Percentiles rank a stretch among this genome's conserved stretches.
Evolutionary conservation across 1,140 invertebrate species (phyloP).

Genomic region (Platyura marginata): DNA sequence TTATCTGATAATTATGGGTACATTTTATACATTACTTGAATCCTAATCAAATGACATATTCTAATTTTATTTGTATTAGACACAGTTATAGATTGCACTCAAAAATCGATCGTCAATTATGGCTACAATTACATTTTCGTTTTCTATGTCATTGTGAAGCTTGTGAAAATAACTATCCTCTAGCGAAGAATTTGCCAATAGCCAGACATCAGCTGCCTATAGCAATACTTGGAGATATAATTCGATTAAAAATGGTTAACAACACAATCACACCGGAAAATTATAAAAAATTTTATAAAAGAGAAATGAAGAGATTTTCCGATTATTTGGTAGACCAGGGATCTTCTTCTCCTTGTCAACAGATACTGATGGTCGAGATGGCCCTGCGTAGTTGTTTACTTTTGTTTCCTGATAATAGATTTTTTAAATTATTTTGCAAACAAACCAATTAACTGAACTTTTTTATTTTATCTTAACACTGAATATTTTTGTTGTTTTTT

Average conservation of each 20-base stretch:
- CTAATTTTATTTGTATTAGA: conserved; percentile 23
- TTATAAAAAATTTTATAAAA: conserved; percentile 27
- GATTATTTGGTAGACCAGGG: no score
- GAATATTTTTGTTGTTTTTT: no score
- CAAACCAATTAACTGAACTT: no score
- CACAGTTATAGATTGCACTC: not conserved
- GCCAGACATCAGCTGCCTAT: conserved; percentile 12
- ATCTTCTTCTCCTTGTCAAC: no score
- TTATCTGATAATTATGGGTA: conserved; percentile 50
- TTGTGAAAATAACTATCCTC: conserved; percentile 56
- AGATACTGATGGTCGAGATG: no score
- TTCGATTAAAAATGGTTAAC: conserved; percentile 28
- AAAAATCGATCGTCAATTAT: not conserved
- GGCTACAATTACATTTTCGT: conserved; percentile 65
- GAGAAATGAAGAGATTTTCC: conserved; percentile 26
- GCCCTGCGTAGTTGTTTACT: no score
- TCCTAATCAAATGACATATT: conserved; percentile 5
- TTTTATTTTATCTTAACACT: no score
- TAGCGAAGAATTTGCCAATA: conserved; percentile 32
- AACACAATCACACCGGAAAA: conserved; percentile 23
- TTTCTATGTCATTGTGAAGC: conserved; percentile 68
- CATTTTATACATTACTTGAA: conserved; percentile 17
- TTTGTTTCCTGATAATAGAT: no score
- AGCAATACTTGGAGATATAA: conserved; percentile 9
- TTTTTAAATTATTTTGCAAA: no score